Conservation (phyloP, 2,888 invertebrate genomes). For the Oxyscelio sp. region DNA sequence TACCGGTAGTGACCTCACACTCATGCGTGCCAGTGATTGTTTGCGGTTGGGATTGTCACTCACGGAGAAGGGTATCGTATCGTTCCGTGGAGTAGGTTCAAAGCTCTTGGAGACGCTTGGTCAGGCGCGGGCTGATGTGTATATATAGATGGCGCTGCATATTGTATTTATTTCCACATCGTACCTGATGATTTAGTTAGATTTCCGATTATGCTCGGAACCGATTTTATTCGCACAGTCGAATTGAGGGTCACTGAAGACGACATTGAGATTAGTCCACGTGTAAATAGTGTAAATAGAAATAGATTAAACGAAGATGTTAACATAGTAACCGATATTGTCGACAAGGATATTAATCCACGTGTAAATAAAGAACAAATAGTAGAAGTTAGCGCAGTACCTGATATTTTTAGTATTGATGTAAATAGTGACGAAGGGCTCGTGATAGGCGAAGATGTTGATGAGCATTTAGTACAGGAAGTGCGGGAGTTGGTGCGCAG, state of each 20-base stretch:
- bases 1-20: conserved; percentile 27
- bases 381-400: too few relatives aligned
- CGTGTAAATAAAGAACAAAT: too few relatives aligned
- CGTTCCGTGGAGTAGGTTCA: conserved; percentile 23
- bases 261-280: not conserved
- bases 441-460: conserved; percentile 10
- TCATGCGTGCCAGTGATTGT: conserved; percentile 22
- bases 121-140: not conserved
- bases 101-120: conserved; percentile 1
- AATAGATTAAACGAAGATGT: too few relatives aligned
- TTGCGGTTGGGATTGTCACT: not conserved
- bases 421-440: too few relatives aligned
- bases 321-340: too few relatives aligned
- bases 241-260: conserved; percentile 7
- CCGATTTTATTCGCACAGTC: conserved; percentile 9
- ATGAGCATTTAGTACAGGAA: conserved; percentile 2
- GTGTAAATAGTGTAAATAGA: conserved; percentile 1
- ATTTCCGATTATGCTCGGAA: too few relatives aligned
- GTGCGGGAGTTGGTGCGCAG: conserved; percentile 34
- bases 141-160: conserved; percentile 36
- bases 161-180: too few relatives aligned
- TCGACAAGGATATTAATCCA: too few relatives aligned
- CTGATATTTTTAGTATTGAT: too few relatives aligned
- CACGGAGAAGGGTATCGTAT: not conserved
- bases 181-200: too few relatives aligned